Percentiles rank a stretch among this genome's conserved stretches.
phyloP scores from a whole-genome alignment of 2,797 vertebrate species.

The Alectoris magna region DNA sequence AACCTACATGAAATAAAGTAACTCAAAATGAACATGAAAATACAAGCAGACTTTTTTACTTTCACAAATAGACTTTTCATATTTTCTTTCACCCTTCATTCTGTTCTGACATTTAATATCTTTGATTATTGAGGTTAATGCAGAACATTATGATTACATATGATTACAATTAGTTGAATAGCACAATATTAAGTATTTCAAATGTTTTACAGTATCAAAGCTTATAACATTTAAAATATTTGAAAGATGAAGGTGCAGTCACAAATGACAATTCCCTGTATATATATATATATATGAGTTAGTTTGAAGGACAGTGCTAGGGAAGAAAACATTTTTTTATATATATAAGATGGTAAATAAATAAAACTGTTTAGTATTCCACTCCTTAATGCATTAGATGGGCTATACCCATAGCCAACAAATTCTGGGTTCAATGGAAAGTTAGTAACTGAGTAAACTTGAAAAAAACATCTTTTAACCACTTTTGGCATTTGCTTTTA shows the following conservation, averaged over 20 bases:
- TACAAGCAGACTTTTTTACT: not conserved
- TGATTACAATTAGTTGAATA: constrained; percentile 11
- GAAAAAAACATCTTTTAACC: not conserved
- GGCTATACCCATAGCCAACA: not conserved
- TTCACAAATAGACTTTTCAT: not conserved
- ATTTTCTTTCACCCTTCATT: not conserved
- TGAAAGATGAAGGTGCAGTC: constrained; percentile 14
- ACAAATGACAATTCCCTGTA: not conserved
- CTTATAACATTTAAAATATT: constrained; percentile 18
- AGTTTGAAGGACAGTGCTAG: not conserved
- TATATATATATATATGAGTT: not conserved
- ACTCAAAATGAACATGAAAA: not conserved
- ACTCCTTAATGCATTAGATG: not conserved
- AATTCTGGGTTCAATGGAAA: not conserved
- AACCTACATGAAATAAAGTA: not conserved
- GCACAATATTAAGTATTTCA: not conserved
- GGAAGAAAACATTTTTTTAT: not conserved
- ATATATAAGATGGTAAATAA: not conserved
- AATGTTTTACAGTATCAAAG: not conserved
- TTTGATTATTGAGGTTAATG: constrained; percentile 19
- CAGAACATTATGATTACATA: not conserved
- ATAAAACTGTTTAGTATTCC: not conserved
- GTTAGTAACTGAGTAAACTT: not conserved
- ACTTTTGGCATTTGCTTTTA: not conserved
- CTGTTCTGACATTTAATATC: not conserved